Conservation (phyloP, 2,113 vertebrate species). For the Amphiprion ocellaris region DNA sequence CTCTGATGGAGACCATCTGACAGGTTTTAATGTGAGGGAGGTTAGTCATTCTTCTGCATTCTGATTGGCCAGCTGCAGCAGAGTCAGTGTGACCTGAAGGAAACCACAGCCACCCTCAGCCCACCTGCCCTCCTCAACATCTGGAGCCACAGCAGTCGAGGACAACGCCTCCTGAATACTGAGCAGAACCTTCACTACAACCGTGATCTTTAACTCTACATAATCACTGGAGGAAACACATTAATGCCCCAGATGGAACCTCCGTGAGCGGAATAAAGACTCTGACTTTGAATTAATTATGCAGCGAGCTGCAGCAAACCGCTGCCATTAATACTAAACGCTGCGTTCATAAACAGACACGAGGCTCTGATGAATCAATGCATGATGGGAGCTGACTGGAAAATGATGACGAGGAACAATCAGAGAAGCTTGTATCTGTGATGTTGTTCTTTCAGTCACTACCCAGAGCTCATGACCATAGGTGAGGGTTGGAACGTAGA, state of each 20-base stretch:
- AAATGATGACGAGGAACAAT: slow-evolving; percentile 16
- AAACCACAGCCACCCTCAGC: slow-evolving; percentile 36
- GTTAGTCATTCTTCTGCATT: slow-evolving; percentile 26
- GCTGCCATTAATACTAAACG: slow-evolving; percentile 38
- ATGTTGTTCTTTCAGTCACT: no score
- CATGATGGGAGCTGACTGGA: slow-evolving; percentile 28
- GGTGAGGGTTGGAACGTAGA: no score
- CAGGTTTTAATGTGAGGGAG: neutral
- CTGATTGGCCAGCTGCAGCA: slow-evolving; percentile 36
- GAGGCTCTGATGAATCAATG: slow-evolving; percentile 51
- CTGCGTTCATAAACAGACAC: slow-evolving; percentile 11
- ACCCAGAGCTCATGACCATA: no score
- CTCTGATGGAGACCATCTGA: slow-evolving; percentile 21
- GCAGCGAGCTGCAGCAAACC: slow-evolving; percentile 21
- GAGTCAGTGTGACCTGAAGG: slow-evolving; percentile 59
- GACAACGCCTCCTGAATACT: slow-evolving; percentile 21
- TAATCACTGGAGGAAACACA: slow-evolving; percentile 14
- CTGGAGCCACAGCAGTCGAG: slow-evolving; percentile 36
- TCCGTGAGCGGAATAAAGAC: slow-evolving; percentile 24
- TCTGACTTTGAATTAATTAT: slow-evolving; percentile 48
- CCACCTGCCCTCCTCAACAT: slow-evolving; percentile 58
- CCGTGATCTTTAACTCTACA: neutral
- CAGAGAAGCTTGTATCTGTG: no score
- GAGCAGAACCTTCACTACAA: neutral
- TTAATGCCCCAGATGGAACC: slow-evolving; percentile 3